Base-by-base conservation (phyloP, 2,797 vertebrate species). In the Helicolenus hilgendorfi region DNA sequence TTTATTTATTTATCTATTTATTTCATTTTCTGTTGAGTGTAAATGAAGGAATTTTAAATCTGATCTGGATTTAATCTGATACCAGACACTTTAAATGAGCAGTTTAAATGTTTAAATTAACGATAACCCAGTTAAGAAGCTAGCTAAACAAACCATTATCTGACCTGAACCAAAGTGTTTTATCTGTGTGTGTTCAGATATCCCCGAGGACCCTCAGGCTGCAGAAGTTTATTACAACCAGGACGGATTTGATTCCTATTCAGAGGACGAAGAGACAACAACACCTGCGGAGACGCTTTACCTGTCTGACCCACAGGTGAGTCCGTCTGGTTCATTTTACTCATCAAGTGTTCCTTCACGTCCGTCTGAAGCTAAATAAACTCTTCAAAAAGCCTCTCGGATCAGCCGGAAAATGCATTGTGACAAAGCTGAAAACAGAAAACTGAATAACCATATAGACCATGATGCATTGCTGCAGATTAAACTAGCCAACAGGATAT, bases 231-330 rank as follows among this genome's bases (percentile, higher is more conserved):
- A 98, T 94, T 96, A 95, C 69, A 97, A 97, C 29, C 94, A 97
- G 49, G 98, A 98, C 68, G 94, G 92, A 1, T 98, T 98, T 89
- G 98, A 98, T 69, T 98, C 98, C 70, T 98, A 92, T 87, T 98
- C 98, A 55, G 98, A 98, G 92, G 97, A 95, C n/a, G 94, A 96
- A 11, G 94, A 69, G 87, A 92, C 82, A 5, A 92, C 94, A 29
- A 88, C 93, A 83, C 73, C 68, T 0, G 85, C 77, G 29, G 91
- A 87, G 38, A 86, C 87, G 0, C 59, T 92, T 7, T 89, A 76
- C 71, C 94, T 94, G 93, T 94, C 96, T 29, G 93, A 90, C 77
- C 92, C 95, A 10, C 97, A 98, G 97, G 98, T 98, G 80, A 84
- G 83, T 73, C 20, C 2, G 20, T 55, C 49, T 55, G 49, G 49